phyloP scores from a whole-genome alignment of 2,113 vertebrate genomes.

The Apaloderma vittatum region DNA sequence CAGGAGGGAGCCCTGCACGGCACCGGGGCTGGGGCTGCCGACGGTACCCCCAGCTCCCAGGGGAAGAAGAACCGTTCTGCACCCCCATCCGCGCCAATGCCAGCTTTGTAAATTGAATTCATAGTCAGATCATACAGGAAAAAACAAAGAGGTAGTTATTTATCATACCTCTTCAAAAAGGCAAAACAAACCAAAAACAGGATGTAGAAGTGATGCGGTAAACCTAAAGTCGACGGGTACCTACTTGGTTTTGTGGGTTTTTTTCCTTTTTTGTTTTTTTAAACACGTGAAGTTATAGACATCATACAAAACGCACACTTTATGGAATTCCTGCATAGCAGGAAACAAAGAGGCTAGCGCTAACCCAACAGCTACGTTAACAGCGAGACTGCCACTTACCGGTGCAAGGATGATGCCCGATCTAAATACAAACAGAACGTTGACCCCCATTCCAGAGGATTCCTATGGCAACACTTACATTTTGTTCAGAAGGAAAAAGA shows the following conservation, averaged over 20 bases:
- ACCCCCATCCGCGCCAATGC: slow-evolving; percentile 36
- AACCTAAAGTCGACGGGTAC: slow-evolving; percentile 66
- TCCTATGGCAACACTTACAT: slow-evolving; percentile 23
- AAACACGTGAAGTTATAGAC: slow-evolving; percentile 70
- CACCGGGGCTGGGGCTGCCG: not conserved
- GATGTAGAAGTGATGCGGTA: slow-evolving; percentile 55
- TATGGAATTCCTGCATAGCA: slow-evolving; percentile 82
- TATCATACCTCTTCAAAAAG: slow-evolving; percentile 62
- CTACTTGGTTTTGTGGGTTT: not conserved
- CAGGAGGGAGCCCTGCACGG: not conserved
- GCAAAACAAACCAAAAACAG: slow-evolving; percentile 31
- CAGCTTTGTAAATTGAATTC: slow-evolving; percentile 59
- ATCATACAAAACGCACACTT: slow-evolving; percentile 76
- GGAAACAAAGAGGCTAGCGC: slow-evolving; percentile 74
- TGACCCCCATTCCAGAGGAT: slow-evolving; percentile 20
- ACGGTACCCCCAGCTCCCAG: not conserved
- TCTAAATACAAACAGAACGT: slow-evolving; percentile 51
- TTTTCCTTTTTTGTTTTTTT: not conserved
- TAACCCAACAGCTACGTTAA: slow-evolving; percentile 73
- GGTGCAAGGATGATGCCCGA: slow-evolving; percentile 37
- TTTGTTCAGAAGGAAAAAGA: slow-evolving; percentile 40
- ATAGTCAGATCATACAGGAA: slow-evolving; percentile 58
- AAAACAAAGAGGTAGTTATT: slow-evolving; percentile 70
- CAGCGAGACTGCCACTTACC: slow-evolving; percentile 62
- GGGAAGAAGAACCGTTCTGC: not conserved